These are phyloP conservation scores for Drosophila dives DNA, from an alignment of 2,888 invertebrate genomes.

Conservation along the genomic window DNA sequence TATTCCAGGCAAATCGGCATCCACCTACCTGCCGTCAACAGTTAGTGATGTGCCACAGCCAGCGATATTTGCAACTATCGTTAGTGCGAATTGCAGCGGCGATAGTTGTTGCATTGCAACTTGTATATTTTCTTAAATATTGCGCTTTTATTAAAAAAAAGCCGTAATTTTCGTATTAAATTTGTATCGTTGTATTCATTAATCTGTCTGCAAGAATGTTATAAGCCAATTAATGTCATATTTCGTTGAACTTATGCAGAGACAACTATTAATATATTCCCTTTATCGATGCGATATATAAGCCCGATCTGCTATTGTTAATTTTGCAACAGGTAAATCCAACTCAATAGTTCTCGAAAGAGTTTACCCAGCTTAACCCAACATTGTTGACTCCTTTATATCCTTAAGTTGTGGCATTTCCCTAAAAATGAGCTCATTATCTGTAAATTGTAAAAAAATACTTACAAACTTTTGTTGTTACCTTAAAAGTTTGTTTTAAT, in stretches of 20 bases:
- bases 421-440: not conserved
- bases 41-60: slow-evolving; percentile 42
- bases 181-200: too few relatives aligned
- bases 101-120: not conserved
- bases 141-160: not conserved
- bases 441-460: not conserved
- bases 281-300: not conserved
- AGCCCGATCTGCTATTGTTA: not conserved
- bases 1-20: slow-evolving; percentile 55
- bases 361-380: not conserved
- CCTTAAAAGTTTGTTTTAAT: not conserved
- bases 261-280: not conserved
- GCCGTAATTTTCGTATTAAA: not conserved
- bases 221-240: not conserved
- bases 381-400: not conserved
- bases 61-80: slow-evolving; percentile 12
- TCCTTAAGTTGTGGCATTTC: not conserved
- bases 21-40: slow-evolving; percentile 34
- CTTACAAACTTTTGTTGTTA: not conserved
- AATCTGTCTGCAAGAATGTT: not conserved
- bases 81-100: not conserved
- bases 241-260: not conserved
- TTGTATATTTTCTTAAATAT: not conserved
- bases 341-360: not conserved
- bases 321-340: not conserved